Evolutionary conservation across 2,113 vertebrate genomes (phyloP), one percentile per base, ranked within the genome.

Genomic region (Electrona antarctica): DNA sequence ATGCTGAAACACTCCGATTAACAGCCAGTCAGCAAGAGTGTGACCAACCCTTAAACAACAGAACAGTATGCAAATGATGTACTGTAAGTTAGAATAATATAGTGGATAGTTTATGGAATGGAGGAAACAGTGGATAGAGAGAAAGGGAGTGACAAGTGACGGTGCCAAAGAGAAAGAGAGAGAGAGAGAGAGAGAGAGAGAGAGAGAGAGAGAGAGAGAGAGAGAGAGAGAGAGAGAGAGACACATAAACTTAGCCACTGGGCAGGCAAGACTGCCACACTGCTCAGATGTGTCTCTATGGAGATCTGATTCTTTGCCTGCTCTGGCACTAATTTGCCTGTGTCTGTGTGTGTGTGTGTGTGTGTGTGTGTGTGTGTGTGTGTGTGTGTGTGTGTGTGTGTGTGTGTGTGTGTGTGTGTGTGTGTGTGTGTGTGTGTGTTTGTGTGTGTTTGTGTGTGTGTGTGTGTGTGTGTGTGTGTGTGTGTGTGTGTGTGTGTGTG

Each of bases 401-500:
- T 9, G 57, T 59, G 57, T 29, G 21, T 59, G 10, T 59, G 21
- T n/a, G n/a, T n/a, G n/a, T n/a, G n/a, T n/a, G n/a, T n/a, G n/a
- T n/a, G n/a, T n/a, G n/a, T n/a, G n/a, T n/a, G n/a, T n/a, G n/a
- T n/a, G n/a, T n/a, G n/a, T n/a, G n/a, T n/a, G n/a, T n/a, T n/a
- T n/a, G n/a, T n/a, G n/a, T n/a, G n/a, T n/a, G n/a, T n/a, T n/a
- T n/a, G n/a, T n/a, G n/a, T n/a, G n/a, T n/a, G n/a, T n/a, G n/a
- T n/a, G n/a, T n/a, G n/a, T n/a, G 11, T 57, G 21, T 21, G 13
- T 7, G 7, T 10, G 5, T 8, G 21, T 6, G 33, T 60, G 59
- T 65, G 60, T 60, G 60, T 73, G 68, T 76, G 64, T 64, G 62
- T 67, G 70, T 57, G 7, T 59, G 57, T 28, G 21, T 29, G 61